Conservation (phyloP, 2,888 invertebrate species). For the Pilophorus perplexus region DNA sequence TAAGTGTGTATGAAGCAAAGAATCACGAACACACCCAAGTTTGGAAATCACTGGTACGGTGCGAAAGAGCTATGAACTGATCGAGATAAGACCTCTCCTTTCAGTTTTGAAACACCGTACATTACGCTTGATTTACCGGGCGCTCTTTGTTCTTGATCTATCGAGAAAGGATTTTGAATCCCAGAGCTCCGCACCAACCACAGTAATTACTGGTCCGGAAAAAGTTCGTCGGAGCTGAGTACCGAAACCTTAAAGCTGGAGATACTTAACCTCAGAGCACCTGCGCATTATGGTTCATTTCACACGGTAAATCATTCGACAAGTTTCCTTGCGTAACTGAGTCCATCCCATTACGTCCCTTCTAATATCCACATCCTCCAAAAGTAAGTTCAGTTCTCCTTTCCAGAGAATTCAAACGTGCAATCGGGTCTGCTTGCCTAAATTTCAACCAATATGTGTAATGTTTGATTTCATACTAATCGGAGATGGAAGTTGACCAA, state of each 20-base stretch:
- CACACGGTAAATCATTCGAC: constrained; percentile 25
- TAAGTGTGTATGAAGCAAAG: too few relatives aligned
- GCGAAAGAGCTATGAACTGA: neutral
- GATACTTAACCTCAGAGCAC: constrained; percentile 29
- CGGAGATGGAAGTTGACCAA: too few relatives aligned
- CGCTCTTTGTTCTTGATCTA: constrained; percentile 7
- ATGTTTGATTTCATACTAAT: too few relatives aligned
- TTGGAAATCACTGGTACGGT: too few relatives aligned
- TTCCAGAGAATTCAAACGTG: too few relatives aligned
- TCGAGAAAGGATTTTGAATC: constrained; percentile 3
- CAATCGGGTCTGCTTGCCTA: too few relatives aligned
- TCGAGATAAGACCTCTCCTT: neutral
- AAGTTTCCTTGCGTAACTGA: constrained; percentile 16
- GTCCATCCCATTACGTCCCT: constrained; percentile 10
- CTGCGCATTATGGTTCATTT: constrained; percentile 34
- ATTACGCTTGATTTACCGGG: constrained; percentile 25
- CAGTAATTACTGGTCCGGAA: constrained; percentile 31
- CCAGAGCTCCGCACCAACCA: neutral
- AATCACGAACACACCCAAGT: too few relatives aligned
- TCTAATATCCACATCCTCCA: too few relatives aligned
- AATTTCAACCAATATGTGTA: too few relatives aligned
- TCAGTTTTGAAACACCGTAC: neutral
- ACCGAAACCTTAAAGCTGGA: constrained; percentile 3
- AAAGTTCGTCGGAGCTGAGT: constrained; percentile 15
- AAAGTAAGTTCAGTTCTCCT: too few relatives aligned